phyloP scores from a whole-genome alignment of 2,888 invertebrate species.

The Acanthosepion lycidas region DNA sequence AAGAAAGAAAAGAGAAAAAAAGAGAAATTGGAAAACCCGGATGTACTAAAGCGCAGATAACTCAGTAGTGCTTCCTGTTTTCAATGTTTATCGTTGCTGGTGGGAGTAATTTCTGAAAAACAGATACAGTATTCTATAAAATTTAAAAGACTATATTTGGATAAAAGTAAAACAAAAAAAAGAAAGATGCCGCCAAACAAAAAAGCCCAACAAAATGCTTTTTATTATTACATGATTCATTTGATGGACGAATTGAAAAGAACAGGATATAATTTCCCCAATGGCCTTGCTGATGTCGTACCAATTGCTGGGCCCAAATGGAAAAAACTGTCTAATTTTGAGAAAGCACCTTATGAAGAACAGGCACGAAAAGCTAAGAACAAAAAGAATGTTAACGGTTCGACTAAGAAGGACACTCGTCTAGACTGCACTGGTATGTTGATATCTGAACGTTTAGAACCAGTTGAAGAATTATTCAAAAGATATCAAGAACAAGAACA shows the following conservation, averaged over 20 bases:
- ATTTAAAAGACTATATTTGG: background rate
- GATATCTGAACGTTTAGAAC: background rate
- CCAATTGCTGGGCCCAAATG: conserved; percentile 66
- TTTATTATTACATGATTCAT: conserved; percentile 69
- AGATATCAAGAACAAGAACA: background rate
- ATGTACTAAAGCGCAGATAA: background rate
- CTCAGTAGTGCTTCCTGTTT: background rate
- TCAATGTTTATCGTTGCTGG: background rate
- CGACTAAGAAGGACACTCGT: conserved; percentile 48
- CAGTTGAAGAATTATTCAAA: background rate
- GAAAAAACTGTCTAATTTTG: conserved; percentile 56
- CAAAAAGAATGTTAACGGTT: background rate
- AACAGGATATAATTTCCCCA: conserved; percentile 60
- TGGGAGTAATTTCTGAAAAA: background rate
- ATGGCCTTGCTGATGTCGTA: conserved; percentile 67
- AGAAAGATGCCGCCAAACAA: conserved; percentile 60
- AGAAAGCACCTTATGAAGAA: background rate
- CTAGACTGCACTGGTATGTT: conserved; percentile 53
- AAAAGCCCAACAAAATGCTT: conserved; percentile 64
- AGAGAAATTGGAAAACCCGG: no score
- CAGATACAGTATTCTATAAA: background rate
- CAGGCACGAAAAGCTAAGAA: background rate
- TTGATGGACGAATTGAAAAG: conserved; percentile 59
- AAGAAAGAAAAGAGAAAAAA: no score
- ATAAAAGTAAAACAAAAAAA: no score